A percentile compares a stretch with the other conserved stretches of the same genome.
phyloP scores from a whole-genome alignment of 2,888 invertebrate species.

The Pseudolycoriella hygida region DNA sequence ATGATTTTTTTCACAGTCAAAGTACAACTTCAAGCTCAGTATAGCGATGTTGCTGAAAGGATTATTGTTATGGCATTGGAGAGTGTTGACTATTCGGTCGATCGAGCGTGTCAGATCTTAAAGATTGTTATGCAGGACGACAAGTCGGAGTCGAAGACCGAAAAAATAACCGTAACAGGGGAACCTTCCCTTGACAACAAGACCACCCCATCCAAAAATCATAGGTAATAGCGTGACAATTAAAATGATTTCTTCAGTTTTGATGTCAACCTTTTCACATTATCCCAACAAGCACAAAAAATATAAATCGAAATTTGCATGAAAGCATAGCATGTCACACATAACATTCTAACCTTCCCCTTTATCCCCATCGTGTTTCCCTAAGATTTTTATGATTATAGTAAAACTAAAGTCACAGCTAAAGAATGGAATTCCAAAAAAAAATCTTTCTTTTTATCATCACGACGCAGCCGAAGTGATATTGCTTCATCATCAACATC shows the following conservation, averaged over 20 bases:
- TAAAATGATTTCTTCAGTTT: too few relatives aligned
- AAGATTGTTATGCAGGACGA: conserved; percentile 54
- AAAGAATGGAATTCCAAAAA: too few relatives aligned
- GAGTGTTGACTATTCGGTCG: conserved; percentile 72
- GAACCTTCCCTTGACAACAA: conserved; percentile 9
- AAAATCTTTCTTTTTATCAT: neutral
- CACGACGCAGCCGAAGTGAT: conserved; percentile 3
- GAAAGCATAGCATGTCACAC: too few relatives aligned
- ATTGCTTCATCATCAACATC: conserved; percentile 11
- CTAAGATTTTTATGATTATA: too few relatives aligned
- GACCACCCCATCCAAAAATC: neutral
- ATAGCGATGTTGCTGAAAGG: conserved; percentile 57
- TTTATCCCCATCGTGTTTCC: too few relatives aligned
- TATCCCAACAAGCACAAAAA: too few relatives aligned
- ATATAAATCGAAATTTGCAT: too few relatives aligned
- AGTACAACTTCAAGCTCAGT: conserved; percentile 48
- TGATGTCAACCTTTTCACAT: too few relatives aligned
- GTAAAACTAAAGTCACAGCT: too few relatives aligned
- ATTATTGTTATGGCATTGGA: conserved; percentile 74
- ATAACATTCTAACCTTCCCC: too few relatives aligned
- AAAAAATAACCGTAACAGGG: conserved; percentile 11
- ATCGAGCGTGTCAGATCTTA: conserved; percentile 62
- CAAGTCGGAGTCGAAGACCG: conserved; percentile 21
- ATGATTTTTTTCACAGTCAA: conserved; percentile 38
- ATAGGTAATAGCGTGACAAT: neutral